Percentiles rank a stretch among this genome's conserved stretches.
Evolutionary conservation across 2,888 invertebrate genomes (phyloP).

Genomic region (Saturnia pavonia): DNA sequence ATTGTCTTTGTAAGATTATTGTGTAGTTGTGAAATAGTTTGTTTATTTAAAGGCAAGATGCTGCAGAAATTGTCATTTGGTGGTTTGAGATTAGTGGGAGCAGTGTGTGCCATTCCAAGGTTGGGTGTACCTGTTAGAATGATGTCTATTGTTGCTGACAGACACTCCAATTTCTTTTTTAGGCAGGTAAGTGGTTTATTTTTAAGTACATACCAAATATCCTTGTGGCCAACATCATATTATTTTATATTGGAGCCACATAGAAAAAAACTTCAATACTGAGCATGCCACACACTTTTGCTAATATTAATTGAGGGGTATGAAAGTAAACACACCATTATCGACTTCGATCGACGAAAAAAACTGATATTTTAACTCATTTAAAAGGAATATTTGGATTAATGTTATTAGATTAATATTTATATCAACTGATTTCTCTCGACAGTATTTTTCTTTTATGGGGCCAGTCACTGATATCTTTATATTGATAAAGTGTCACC

Average conservation of each 20-base stretch:
- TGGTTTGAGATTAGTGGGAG: conserved; percentile 40
- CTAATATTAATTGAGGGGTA: no score
- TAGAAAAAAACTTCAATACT: no score
- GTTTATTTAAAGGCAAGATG: conserved; percentile 48
- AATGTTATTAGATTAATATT: no score
- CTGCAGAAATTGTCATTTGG: conserved; percentile 43
- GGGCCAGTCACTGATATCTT: no score
- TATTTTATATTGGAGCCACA: not conserved
- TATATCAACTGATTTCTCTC: no score
- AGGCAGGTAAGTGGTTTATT: conserved; percentile 60
- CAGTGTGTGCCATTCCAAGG: conserved; percentile 32
- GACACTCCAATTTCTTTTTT: conserved; percentile 61
- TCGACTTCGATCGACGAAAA: no score
- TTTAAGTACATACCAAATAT: not conserved
- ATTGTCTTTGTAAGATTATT: conserved; percentile 21
- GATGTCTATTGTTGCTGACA: conserved; percentile 48
- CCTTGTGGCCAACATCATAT: not conserved
- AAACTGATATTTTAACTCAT: no score
- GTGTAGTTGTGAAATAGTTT: conserved; percentile 27
- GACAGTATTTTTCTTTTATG: no score
- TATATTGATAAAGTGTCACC: no score
- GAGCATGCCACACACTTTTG: no score
- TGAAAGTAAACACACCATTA: no score
- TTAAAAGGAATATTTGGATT: no score
- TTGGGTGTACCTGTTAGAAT: conserved; percentile 36